Conservation (phyloP, 2,113 vertebrate species). For the Poecilia latipinna region DNA sequence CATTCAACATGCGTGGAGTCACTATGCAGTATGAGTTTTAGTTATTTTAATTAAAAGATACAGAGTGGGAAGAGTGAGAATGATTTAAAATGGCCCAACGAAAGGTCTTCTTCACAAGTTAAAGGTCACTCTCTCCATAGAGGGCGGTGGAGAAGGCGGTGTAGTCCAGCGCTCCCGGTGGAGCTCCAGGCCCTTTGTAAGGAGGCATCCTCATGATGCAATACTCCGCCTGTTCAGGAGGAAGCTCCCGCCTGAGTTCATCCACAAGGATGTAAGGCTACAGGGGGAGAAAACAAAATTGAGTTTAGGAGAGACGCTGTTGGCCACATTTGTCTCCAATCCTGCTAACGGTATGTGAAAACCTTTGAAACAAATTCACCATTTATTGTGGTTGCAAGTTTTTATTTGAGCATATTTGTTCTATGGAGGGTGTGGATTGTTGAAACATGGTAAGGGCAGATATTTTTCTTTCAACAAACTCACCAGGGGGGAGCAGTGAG, state of each 20-base stretch:
- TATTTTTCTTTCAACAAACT: too few species aligned
- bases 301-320: neutral
- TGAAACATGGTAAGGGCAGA: too few species aligned
- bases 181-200: constrained; percentile 77
- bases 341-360: too few species aligned
- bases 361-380: too few species aligned
- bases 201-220: constrained; percentile 92
- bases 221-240: constrained; percentile 91
- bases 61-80: neutral
- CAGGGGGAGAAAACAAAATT: constrained; percentile 2
- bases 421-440: neutral
- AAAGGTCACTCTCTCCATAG: constrained; percentile 96
- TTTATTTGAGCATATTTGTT: neutral
- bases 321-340: neutral
- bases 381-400: too few species aligned
- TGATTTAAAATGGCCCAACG: constrained; percentile 15
- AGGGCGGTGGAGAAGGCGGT: constrained; percentile 94
- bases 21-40: constrained; percentile 28
- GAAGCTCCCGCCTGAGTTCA: constrained; percentile 90
- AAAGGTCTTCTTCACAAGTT: constrained; percentile 60
- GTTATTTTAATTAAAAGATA: constrained; percentile 36
- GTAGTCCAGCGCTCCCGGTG: constrained; percentile 89
- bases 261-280: constrained; percentile 93
- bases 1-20: constrained; percentile 29
- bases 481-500: too few species aligned